phyloP scores from a whole-genome alignment of 2,113 vertebrate genomes.

The Actenoides lindsayi region DNA sequence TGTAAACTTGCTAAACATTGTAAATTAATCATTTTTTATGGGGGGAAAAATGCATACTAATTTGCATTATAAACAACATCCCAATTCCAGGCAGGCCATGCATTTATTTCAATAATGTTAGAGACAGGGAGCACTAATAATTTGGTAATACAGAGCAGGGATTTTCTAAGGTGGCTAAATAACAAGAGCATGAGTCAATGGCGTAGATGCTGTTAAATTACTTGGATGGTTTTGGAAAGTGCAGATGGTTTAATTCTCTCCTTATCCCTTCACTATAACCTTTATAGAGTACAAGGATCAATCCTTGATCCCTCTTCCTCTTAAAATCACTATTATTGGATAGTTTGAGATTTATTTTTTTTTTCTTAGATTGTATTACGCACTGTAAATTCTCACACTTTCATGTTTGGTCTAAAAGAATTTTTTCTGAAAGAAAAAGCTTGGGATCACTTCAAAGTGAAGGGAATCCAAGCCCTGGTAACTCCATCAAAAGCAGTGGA shows the following conservation, averaged over 20 bases:
- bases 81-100: neutral
- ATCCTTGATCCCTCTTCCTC: neutral
- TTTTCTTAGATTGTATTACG: neutral
- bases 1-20: conserved; percentile 18
- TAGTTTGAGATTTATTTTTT: neutral
- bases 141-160: neutral
- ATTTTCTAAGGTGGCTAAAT: neutral
- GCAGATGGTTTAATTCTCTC: neutral
- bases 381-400: neutral
- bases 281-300: neutral
- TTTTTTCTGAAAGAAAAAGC: neutral
- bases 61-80: conserved; percentile 39
- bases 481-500: neutral
- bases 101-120: neutral
- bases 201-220: neutral
- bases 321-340: neutral
- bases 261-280: neutral
- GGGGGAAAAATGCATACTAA: neutral
- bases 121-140: neutral
- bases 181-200: neutral
- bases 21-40: conserved; percentile 22
- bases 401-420: neutral
- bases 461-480: neutral
- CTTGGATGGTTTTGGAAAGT: neutral
- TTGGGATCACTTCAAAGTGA: neutral